Conservation (phyloP, 2,888 invertebrate genomes). For the Spicauda simplicius region DNA sequence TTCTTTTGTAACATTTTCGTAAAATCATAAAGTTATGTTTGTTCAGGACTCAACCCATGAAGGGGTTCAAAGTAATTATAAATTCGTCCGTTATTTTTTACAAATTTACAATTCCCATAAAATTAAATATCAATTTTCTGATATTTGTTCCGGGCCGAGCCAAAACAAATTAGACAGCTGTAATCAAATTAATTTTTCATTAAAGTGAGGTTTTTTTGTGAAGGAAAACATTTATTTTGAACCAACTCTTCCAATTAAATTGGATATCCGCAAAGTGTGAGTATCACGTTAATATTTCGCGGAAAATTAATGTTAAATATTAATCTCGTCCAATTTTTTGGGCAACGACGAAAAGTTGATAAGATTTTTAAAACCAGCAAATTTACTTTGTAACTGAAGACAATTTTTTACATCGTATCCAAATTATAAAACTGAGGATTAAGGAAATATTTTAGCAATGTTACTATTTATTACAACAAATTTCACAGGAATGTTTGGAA, state of each 20-base stretch:
- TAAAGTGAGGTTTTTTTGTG: not conserved
- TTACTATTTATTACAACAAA: no score
- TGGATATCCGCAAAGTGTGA: not conserved
- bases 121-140: not conserved
- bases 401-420: not conserved
- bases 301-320: not conserved
- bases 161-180: conserved; percentile 3
- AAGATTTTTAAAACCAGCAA: not conserved
- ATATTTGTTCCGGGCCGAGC: conserved; percentile 13
- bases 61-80: not conserved
- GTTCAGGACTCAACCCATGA: not conserved
- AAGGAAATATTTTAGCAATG: no score
- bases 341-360: not conserved
- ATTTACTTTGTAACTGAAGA: not conserved
- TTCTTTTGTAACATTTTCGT: not conserved
- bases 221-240: conserved; percentile 4
- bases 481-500: no score
- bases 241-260: not conserved
- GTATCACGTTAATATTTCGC: not conserved
- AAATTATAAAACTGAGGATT: not conserved
- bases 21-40: conserved; percentile 1
- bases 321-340: not conserved
- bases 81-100: not conserved
- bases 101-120: not conserved
- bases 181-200: conserved; percentile 11